Percentiles rank a stretch among this genome's conserved stretches.
These are phyloP conservation scores for Hephaestus fuliginosus DNA, from an alignment of 2,797 vertebrate genomes.

Conservation along the genomic window DNA sequence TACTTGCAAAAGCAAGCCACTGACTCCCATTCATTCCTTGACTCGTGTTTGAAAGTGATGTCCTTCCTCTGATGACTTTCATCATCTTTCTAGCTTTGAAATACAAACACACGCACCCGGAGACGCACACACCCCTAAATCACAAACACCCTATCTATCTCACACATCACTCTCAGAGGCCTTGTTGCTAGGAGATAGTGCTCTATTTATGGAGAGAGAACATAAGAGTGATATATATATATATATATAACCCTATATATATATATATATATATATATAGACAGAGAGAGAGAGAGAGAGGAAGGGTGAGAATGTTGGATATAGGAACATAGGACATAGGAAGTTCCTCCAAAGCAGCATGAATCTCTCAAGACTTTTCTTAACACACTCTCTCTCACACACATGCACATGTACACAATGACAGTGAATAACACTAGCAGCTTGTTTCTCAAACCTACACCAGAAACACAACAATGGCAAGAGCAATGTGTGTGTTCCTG, in stretches of 20 bases:
- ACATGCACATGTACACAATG: neutral
- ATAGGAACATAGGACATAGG: no score
- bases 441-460: conserved; percentile 27
- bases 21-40: conserved; percentile 43
- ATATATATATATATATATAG: neutral
- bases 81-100: conserved; percentile 61
- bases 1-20: conserved; percentile 28
- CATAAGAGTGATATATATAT: conserved; percentile 40
- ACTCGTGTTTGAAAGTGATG: conserved; percentile 60
- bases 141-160: conserved; percentile 68
- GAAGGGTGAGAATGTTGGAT: conserved; percentile 11
- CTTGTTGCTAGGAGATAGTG: conserved; percentile 81
- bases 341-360: conserved; percentile 48
- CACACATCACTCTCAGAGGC: conserved; percentile 69
- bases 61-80: conserved; percentile 65
- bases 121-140: conserved; percentile 46
- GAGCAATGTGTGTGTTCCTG: conserved; percentile 46
- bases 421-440: conserved; percentile 1
- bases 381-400: conserved; percentile 1
- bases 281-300: neutral
- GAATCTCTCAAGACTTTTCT: conserved; percentile 30
- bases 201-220: conserved; percentile 73
- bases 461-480: conserved; percentile 22
- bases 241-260: neutral
- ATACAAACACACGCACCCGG: conserved; percentile 36